Evolutionary conservation across 1,140 invertebrate genomes (phyloP).

Genomic region (Paramacrobiotus metropolitanus): DNA sequence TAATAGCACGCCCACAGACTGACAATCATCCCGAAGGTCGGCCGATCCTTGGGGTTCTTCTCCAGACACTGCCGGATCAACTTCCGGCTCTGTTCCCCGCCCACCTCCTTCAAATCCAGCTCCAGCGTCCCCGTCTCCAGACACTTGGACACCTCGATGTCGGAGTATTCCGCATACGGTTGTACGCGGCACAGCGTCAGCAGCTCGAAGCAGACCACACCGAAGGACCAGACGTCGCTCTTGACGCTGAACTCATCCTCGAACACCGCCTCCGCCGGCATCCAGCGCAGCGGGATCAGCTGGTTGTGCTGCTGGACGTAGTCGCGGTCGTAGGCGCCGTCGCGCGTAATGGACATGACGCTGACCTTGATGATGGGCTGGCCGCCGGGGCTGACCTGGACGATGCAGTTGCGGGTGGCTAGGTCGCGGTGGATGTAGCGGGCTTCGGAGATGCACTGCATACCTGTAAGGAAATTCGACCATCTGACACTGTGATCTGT

Average conservation of each 20-base stretch:
- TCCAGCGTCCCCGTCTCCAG: conserved; percentile 37
- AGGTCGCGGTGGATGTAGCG: conserved; percentile 61
- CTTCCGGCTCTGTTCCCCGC: not conserved
- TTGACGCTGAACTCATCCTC: conserved; percentile 78
- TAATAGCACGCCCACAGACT: too few relatives aligned
- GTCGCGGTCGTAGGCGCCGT: conserved; percentile 6
- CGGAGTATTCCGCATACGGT: conserved; percentile 54
- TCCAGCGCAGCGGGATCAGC: conserved; percentile 54
- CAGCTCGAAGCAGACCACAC: conserved; percentile 68
- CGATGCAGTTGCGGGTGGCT: conserved; percentile 31
- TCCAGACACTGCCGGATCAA: conserved; percentile 35
- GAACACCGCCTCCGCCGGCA: conserved; percentile 60
- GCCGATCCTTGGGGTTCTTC: conserved; percentile 36
- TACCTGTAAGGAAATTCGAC: too few relatives aligned
- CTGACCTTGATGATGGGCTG: not conserved
- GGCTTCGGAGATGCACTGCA: conserved; percentile 50
- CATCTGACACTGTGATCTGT: too few relatives aligned
- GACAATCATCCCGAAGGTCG: conserved; percentile 31
- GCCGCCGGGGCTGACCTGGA: not conserved
- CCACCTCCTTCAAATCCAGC: conserved; percentile 32
- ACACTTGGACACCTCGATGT: conserved; percentile 44
- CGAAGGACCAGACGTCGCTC: conserved; percentile 78
- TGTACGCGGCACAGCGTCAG: conserved; percentile 52
- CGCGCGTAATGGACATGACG: not conserved
- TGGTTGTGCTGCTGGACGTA: conserved; percentile 21